A percentile compares a stretch with the other conserved stretches of the same genome.
Conservation (phyloP, 2,888 invertebrate genomes). For the Pyrocoelia pectoralis region DNA sequence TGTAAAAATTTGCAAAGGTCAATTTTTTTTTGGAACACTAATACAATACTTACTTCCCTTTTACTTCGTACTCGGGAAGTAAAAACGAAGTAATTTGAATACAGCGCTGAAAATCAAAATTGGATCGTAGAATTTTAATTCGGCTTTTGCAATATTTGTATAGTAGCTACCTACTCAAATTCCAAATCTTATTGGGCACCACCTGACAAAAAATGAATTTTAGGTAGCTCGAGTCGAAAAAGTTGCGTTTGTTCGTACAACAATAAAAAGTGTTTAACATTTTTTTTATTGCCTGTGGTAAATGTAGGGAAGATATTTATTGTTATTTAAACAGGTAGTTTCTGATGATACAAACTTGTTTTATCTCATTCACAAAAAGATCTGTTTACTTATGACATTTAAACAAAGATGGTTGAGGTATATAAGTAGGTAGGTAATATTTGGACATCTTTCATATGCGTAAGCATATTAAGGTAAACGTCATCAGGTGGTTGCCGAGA, state of each 20-base stretch:
- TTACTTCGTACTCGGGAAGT: no score
- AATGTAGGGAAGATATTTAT: constrained; percentile 11
- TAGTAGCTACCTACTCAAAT: neutral
- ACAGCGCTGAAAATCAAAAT: no score
- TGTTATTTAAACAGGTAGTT: constrained; percentile 19
- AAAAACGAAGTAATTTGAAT: no score
- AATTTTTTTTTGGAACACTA: no score
- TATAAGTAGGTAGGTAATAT: no score
- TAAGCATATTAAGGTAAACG: constrained; percentile 33
- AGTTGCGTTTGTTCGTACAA: neutral
- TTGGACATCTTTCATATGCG: constrained; percentile 11
- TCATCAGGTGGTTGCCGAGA: constrained; percentile 37
- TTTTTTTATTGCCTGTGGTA: neutral
- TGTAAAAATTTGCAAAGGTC: no score
- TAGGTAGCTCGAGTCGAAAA: no score
- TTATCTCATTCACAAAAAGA: constrained; percentile 7
- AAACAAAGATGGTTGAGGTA: neutral
- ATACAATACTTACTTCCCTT: no score
- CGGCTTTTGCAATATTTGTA: no score
- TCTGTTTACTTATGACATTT: constrained; percentile 12
- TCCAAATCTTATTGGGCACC: neutral
- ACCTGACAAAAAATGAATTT: no score
- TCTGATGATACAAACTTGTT: constrained; percentile 24
- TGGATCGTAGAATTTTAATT: no score
- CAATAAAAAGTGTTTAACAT: neutral